A percentile compares a stretch with the other conserved stretches of the same genome.
phyloP scores from a whole-genome alignment of 2,888 invertebrate species.

The Chrysodeixis includens region DNA sequence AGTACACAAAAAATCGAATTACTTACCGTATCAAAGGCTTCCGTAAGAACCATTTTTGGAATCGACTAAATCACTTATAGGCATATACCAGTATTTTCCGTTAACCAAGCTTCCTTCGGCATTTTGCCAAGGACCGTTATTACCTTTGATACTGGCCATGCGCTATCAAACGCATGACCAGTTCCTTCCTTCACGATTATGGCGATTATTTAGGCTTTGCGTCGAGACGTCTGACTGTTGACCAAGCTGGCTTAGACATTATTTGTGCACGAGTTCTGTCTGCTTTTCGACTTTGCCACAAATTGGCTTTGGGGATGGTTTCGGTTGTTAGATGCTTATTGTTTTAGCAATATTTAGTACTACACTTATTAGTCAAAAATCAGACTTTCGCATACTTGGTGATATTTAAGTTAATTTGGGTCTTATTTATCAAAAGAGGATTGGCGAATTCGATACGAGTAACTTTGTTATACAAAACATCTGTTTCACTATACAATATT shows the following conservation, averaged over 20 bases:
- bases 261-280: conserved; percentile 22
- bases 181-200: conserved; percentile 9
- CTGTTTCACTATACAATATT: too few relatives aligned
- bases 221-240: not conserved
- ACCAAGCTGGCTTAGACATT: conserved; percentile 12
- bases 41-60: not conserved
- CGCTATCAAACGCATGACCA: not conserved
- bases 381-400: too few relatives aligned
- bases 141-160: not conserved
- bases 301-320: not conserved
- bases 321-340: not conserved
- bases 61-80: not conserved
- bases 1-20: not conserved
- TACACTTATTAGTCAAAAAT: not conserved
- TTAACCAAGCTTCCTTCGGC: conserved; percentile 1
- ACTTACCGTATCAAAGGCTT: conserved; percentile 8
- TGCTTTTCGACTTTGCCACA: not conserved
- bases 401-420: too few relatives aligned
- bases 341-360: not conserved
- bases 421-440: too few relatives aligned
- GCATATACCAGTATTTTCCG: not conserved
- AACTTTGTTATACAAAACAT: too few relatives aligned
- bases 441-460: too few relatives aligned
- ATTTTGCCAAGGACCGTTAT: not conserved
- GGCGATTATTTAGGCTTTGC: conserved; percentile 17